These are phyloP conservation scores for Lucifuga dentata DNA, from an alignment of 2,113 vertebrate genomes.

Conservation along the genomic window DNA sequence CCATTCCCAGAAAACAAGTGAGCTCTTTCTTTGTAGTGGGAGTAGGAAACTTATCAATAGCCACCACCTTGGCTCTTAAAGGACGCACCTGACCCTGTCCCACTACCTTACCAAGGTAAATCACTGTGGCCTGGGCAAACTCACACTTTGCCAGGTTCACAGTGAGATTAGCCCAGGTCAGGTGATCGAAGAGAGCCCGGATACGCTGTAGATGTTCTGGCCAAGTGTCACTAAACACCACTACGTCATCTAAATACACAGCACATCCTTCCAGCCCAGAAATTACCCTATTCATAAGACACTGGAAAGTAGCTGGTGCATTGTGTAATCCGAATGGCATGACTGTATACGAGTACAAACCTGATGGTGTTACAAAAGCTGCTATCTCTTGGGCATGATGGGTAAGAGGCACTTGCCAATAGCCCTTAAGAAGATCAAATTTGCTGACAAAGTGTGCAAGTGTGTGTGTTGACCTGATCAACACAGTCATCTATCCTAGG, in stretches of 20 bases:
- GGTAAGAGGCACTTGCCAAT: not conserved
- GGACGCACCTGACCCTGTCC: not conserved
- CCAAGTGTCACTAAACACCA: not conserved
- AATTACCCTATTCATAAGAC: not conserved
- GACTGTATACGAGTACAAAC: not conserved
- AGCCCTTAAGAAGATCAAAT: slow-evolving; percentile 3
- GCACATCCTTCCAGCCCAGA: not conserved
- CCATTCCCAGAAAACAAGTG: not conserved
- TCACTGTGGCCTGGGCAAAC: too few relatives aligned
- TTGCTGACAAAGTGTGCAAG: not conserved
- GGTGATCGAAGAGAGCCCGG: not conserved
- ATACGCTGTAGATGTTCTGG: too few relatives aligned
- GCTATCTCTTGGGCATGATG: not conserved
- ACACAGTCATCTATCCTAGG: not conserved
- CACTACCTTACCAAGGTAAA: not conserved
- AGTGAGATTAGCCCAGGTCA: not conserved
- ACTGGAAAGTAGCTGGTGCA: not conserved
- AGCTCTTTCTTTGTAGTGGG: not conserved
- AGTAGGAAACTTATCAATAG: not conserved
- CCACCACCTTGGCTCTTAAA: not conserved
- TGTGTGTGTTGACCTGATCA: not conserved
- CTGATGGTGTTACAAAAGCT: not conserved
- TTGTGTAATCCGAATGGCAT: not conserved
- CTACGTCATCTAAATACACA: not conserved
- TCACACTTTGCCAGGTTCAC: slow-evolving; percentile 1